Evolutionary conservation across 2,888 invertebrate species (phyloP), one percentile per base, ranked within the genome.

Genomic region (Physocephala rufipes): DNA sequence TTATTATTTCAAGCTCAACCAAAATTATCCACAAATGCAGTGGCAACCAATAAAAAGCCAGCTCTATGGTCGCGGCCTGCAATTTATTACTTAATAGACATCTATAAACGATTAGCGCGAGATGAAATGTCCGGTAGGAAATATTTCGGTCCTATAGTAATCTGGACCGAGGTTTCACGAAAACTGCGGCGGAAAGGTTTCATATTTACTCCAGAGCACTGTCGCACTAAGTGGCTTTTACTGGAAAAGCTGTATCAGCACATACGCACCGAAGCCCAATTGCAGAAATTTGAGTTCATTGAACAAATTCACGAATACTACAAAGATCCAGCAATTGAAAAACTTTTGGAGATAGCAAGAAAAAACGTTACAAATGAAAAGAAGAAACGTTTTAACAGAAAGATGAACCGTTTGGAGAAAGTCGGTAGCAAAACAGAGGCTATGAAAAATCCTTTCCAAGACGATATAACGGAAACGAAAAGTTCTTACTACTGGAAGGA

Each of bases 201-300:
- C 21, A 28, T 30, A 1, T 70, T 28, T 15, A 65, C 70, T 2
- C 65, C 70, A 9, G 64, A 65, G 26, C 70, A 70, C 24, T 70
- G 70, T 45, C 70, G 65, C 9, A 65, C 65, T 2, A 70, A 70
- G 49, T 70, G 70, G 70, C 36, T 21, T 47, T 36, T 70, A 15
- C 58, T 70, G 7, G 58, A 65, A 21, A 65, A 65, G 47, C 65
- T 70, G 19, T 70, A 70, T 28, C 43, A 65, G 51, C 65, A 65
- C 36, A 63, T 70, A 19, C 30, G 58, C n/a, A 70, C 43, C 58
- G 64, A 65, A 36, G n/a, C 51, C 30, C 65, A 70, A 19, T 2
- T 70, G 45, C 30, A 58, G 47, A 70, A 55, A 53, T 70, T 70
- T 49, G 65, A 70, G 58, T 70, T 65, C 28, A 16, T 65, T 9